Percentiles rank a stretch among this genome's conserved stretches.
phyloP scores from a whole-genome alignment of 2,888 invertebrate species.

The Endotricha flammealis region DNA sequence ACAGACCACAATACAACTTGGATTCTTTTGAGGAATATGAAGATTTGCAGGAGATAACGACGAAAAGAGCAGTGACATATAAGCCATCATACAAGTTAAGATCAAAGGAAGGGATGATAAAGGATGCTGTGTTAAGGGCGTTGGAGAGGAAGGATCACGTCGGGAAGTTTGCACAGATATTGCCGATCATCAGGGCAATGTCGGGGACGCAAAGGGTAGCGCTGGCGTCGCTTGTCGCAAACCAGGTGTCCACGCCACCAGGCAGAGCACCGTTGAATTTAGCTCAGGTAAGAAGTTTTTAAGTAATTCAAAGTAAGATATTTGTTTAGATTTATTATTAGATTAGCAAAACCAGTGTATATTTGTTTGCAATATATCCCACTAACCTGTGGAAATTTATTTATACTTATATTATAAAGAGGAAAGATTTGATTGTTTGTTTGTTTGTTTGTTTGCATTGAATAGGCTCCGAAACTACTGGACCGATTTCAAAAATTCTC shows the following conservation, averaged over 20 bases:
- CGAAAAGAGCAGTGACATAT: slow-evolving; percentile 44
- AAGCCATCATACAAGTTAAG: slow-evolving; percentile 43
- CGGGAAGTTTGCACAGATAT: slow-evolving; percentile 79
- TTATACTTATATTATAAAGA: too few species aligned
- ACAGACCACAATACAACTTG: slow-evolving; percentile 65
- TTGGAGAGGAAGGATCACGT: slow-evolving; percentile 78
- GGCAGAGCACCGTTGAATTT: slow-evolving; percentile 71
- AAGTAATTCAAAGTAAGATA: too few species aligned
- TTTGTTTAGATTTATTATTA: too few species aligned
- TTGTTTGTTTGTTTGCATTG: too few species aligned
- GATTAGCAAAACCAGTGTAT: too few species aligned
- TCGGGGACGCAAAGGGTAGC: slow-evolving; percentile 80
- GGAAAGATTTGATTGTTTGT: too few species aligned
- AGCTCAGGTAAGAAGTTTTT: slow-evolving; percentile 68
- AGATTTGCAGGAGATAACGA: slow-evolving; percentile 38
- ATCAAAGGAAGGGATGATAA: slow-evolving; percentile 67
- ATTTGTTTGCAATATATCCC: too few species aligned
- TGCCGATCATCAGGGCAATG: slow-evolving; percentile 81
- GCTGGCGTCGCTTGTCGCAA: slow-evolving; percentile 80
- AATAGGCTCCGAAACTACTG: too few species aligned
- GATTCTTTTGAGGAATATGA: slow-evolving; percentile 59
- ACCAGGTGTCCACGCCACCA: slow-evolving; percentile 78
- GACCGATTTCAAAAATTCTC: too few species aligned
- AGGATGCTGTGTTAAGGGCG: slow-evolving; percentile 75
- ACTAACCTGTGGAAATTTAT: too few species aligned